A percentile compares a stretch with the other conserved stretches of the same genome.
Evolutionary conservation across 2,888 invertebrate species (phyloP).

Genomic region (Microplitis deprimator): DNA sequence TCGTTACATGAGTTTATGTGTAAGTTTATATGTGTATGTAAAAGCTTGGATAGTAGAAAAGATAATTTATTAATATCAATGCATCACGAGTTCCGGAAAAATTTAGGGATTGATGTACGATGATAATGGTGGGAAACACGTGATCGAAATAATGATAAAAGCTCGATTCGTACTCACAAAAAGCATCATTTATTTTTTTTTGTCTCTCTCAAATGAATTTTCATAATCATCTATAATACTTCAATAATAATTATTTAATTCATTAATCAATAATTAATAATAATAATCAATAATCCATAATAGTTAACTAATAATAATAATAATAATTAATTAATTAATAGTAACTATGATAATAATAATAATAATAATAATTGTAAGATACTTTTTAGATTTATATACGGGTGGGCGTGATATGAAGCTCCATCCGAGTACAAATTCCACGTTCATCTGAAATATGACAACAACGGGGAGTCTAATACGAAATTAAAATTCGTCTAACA

Average conservation of each 20-base stretch:
- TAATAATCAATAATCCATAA: slow-evolving; percentile 54
- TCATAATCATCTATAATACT: slow-evolving; percentile 70
- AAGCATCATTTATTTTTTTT: slow-evolving; percentile 70
- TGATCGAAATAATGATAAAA: slow-evolving; percentile 42
- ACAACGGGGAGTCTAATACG: slow-evolving; percentile 20
- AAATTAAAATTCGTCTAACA: slow-evolving; percentile 17
- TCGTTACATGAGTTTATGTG: slow-evolving; percentile 39
- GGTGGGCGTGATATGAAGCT: slow-evolving; percentile 62
- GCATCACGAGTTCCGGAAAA: not conserved
- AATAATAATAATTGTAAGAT: slow-evolving; percentile 53
- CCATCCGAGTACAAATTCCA: slow-evolving; percentile 64
- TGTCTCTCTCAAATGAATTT: slow-evolving; percentile 68
- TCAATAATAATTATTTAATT: slow-evolving; percentile 59
- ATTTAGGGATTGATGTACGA: slow-evolving; percentile 18
- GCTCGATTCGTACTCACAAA: slow-evolving; percentile 66
- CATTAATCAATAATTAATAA: slow-evolving; percentile 56
- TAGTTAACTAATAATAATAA: slow-evolving; percentile 51
- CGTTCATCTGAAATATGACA: slow-evolving; percentile 53
- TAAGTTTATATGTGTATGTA: not conserved
- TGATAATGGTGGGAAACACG: slow-evolving; percentile 30
- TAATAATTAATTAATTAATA: slow-evolving; percentile 54
- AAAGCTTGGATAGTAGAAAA: not conserved
- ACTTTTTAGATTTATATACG: slow-evolving; percentile 53
- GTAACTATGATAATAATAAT: slow-evolving; percentile 43
- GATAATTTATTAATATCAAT: slow-evolving; percentile 13